Evolutionary conservation across 1,140 invertebrate species (phyloP), one percentile per base, ranked within the genome.

Genomic region (Nasonia longicornis): DNA sequence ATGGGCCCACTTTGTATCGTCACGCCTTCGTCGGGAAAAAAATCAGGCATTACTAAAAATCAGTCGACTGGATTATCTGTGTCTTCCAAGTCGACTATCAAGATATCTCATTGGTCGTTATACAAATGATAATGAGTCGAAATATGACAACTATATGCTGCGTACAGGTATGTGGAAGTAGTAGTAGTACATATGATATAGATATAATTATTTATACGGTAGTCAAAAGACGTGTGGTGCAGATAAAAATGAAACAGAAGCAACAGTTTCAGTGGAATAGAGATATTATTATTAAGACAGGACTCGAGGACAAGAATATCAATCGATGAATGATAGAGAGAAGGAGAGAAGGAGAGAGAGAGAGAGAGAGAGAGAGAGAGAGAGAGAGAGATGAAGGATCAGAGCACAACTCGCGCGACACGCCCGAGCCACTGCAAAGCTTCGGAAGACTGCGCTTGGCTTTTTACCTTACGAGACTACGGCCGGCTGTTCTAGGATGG

Each of bases 1-100:
- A 90, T 90, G 58, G 87, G 85, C 26, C 87, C 89, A 72, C 87
- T 84, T 86, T 89, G 89, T 83, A 91, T 87, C 77, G 89, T 89
- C 83, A 90, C 86, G 85, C 90, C 90, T 91, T 86, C 29, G 84
- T 85, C 79, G 83, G 70, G 67, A 74, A 82, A 83, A 77, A 71
- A 77, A 78, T 80, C 48, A 48, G 58, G 45, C 35, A 77, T 80
- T 77, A 77, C 67, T 81, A 78, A 2, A 29, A 6, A 70, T 22
- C 22, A 22, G 20, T n/a, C 20, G 20, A 0, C 69, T 70, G 16
- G 16, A 70, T 70, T 14, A 70, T 7, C 52, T 6, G 52, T 38
- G 14, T 70, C 3, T 70, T 70, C 20, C 26, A 16, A 70, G 2
- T 58, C 52, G 14, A n/a, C 52, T 52, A 52, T 52, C 48, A n/a